phyloP scores from a whole-genome alignment of 2,888 invertebrate species.

The Eudemis profundana region DNA sequence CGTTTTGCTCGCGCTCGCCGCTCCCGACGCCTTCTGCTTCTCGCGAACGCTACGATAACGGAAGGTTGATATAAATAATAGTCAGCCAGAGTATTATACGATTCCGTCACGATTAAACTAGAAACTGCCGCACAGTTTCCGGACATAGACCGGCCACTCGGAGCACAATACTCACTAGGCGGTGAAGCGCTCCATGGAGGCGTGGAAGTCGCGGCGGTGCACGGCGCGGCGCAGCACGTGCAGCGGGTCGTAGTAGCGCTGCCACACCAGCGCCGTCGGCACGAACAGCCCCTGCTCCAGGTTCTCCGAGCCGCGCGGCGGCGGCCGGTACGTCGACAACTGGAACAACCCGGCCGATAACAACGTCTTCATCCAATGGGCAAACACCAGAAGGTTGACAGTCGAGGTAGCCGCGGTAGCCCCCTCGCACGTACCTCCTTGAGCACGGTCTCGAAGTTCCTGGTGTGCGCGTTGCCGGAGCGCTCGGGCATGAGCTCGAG shows the following conservation, averaged over 20 bases:
- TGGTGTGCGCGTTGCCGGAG: conserved; percentile 95
- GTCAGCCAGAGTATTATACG: too few relatives aligned
- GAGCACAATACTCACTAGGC: conserved; percentile 88
- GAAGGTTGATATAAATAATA: too few relatives aligned
- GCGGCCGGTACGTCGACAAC: conserved; percentile 94
- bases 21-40: conserved; percentile 64
- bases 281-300: conserved; percentile 96
- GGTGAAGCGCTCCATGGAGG: conserved; percentile 96
- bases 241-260: conserved; percentile 96
- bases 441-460: conserved; percentile 94
- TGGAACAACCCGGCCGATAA: conserved; percentile 61
- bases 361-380: not conserved
- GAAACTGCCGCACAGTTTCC: too few relatives aligned
- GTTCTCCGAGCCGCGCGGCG: conserved; percentile 88
- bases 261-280: conserved; percentile 95
- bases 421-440: conserved; percentile 88
- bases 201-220: conserved; percentile 96
- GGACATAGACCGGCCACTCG: too few relatives aligned
- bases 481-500: conserved; percentile 98
- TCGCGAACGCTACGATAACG: conserved; percentile 66
- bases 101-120: not conserved
- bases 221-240: conserved; percentile 96
- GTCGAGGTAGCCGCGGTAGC: too few relatives aligned
- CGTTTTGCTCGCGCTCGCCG: conserved; percentile 37
- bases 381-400: too few relatives aligned